Evolutionary conservation across 1,140 invertebrate species (phyloP).

Genomic region (Apis cerana): DNA sequence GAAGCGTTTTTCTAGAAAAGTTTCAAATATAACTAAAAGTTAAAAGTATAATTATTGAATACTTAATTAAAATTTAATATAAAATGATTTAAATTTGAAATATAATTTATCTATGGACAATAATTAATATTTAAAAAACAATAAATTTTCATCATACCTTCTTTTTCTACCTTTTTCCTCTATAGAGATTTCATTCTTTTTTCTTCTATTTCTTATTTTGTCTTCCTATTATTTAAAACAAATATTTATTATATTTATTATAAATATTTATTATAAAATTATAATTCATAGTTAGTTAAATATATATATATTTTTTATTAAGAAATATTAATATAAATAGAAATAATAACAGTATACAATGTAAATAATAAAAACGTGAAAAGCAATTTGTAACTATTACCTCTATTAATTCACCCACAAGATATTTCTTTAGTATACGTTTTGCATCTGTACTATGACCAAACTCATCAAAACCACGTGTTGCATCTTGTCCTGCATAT

Average conservation of each 20-base stretch:
- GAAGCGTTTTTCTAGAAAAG: no score
- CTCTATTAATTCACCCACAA: slow-evolving; percentile 85
- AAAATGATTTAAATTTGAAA: no score
- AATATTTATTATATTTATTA: slow-evolving; percentile 1
- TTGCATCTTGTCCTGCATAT: slow-evolving; percentile 85
- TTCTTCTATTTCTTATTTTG: slow-evolving; percentile 49
- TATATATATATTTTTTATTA: no score
- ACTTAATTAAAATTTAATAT: no score
- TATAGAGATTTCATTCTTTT: not conserved
- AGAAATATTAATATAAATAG: no score
- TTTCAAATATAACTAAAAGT: no score
- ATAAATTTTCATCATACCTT: slow-evolving; percentile 25
- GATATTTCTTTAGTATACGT: slow-evolving; percentile 82
- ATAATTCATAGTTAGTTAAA: no score
- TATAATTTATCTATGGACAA: no score
- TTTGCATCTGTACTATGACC: slow-evolving; percentile 85
- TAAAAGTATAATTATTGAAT: no score
- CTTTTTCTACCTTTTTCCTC: not conserved
- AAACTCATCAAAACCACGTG: slow-evolving; percentile 84
- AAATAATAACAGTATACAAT: not conserved
- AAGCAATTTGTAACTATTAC: slow-evolving; percentile 57
- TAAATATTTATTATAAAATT: no score
- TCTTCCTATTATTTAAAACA: slow-evolving; percentile 45
- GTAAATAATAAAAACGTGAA: not conserved
- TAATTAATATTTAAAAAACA: not conserved